Evolutionary conservation across 2,113 vertebrate genomes (phyloP), one percentile per base, ranked within the genome.

Genomic region (Pteruthius melanotis): DNA sequence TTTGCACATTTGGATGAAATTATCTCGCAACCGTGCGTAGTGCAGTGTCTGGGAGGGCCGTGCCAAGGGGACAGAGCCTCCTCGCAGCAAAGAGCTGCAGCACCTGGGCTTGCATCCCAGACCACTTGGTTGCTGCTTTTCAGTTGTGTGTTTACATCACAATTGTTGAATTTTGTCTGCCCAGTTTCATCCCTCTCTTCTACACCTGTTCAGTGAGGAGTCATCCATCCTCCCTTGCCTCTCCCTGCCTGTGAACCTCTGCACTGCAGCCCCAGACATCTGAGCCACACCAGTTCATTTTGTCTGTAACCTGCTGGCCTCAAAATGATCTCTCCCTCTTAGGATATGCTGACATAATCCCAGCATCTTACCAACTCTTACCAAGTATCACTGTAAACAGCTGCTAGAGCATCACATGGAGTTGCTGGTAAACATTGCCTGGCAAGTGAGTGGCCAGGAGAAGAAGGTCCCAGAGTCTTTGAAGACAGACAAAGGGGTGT

Each of bases 1-100:
- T 88, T 83, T 70, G 39, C 47, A 61, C 83, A 33, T 94, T 93
- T 94, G 83, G 87, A 59, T 83, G 26, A 39, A 82, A 85, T 88
- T 65, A 69, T 49, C 89, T 78, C 1, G 0, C 69, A 49, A 45
- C 60, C 0, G 2, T 90, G 75, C 0, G 4, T 45, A 83, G 76
- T n/a, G 3, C 49, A 13, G 72, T 70, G 83, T 79, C 69, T 81
- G 76, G 44, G 45, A 80, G 61, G 45, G 56, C 77, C 33, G 7
- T 9, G 44, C 60, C 56, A 17, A 42, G 45, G 69, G 91, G 70
- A 42, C 60, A 6, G 68, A 44, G 24, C 21, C 81, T 70, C 35
- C 63, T 47, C 6, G 1, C 83, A 69, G 40, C 0, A 0, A 39
- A 70, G 80, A 70, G 45, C 69, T 81, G 83, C 56, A 56, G 60